These are phyloP conservation scores for Papilio machaon DNA, from an alignment of 1,140 invertebrate genomes.

Conservation along the genomic window DNA sequence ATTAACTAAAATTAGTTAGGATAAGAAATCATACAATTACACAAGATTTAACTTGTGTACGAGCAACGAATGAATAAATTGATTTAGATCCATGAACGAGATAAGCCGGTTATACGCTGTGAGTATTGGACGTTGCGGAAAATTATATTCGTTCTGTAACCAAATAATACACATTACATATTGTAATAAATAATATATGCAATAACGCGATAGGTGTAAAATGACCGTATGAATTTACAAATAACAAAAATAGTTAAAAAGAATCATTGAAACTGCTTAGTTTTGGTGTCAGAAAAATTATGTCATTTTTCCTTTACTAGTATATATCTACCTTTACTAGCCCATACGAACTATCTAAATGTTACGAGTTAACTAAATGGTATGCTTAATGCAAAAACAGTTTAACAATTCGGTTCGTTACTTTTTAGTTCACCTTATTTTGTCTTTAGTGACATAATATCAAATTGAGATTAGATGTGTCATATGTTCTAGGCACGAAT, in stretches of 20 bases:
- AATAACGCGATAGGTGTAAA: neutral
- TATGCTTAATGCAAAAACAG: too few species aligned
- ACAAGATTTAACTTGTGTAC: constrained; percentile 22
- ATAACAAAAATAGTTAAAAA: neutral
- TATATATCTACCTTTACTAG: too few species aligned
- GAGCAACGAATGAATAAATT: constrained; percentile 42
- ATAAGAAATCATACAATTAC: constrained; percentile 14
- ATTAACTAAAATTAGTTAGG: neutral
- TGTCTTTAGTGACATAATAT: neutral
- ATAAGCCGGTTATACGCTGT: constrained; percentile 41
- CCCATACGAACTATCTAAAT: too few species aligned
- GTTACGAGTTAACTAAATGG: too few species aligned
- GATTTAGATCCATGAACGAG: constrained; percentile 49
- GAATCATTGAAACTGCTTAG: too few species aligned
- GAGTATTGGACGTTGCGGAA: constrained; percentile 19
- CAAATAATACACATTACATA: constrained; percentile 25
- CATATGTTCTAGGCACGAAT: neutral
- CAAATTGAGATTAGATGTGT: neutral
- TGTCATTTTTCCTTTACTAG: too few species aligned
- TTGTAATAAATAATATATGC: constrained; percentile 26
- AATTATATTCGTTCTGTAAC: constrained; percentile 28
- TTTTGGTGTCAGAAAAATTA: too few species aligned
- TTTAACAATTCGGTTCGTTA: too few species aligned
- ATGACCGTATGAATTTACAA: neutral
- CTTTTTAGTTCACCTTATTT: too few species aligned